Evolutionary conservation across 1,140 invertebrate genomes (phyloP), one percentile per base, ranked within the genome.

Genomic region (Macrosteles quadrilineatus): DNA sequence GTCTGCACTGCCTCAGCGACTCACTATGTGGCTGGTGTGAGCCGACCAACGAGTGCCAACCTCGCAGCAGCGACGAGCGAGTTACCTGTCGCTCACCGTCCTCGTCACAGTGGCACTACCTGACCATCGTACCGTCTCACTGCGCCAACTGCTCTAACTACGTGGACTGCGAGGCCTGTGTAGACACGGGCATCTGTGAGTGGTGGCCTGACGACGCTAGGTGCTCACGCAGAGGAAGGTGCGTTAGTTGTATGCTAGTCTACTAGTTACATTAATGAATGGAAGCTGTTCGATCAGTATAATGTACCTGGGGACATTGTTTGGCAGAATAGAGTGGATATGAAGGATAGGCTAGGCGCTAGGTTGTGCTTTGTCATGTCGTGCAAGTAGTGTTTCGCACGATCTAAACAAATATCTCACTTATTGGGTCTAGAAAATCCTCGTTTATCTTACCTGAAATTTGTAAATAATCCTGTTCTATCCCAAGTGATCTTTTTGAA

Each of bases 1-100:
- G 96, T 77, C 79, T 96, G 4, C 86, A 93, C 57, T 98, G 96
- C 78, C 80, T 97, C 23, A 91, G 90, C 0, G 96, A 98, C 81
- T 88, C 91, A 0, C 85, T 88, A 11, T 98, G 96, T 78, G 93
- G 93, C 0, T 98, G 96, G 96, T 97, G 94, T 77, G 87, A 92
- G 21, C 76, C 90, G 6, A 91, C 84, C 0, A 81, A 84, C 30
- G 82, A 83, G 27, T 92, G 90, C 77, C 82, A 91, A 23, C 79
- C 85, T 3, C 83, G 88, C 19, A 80, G 82, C 1, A 77, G 84
- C 0, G 87, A 91, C 73, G 91, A 93, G 79, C 21, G 25, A 25
- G 17, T 21, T 17, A 43, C 25, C 25, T 69, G 68, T 40, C 55
- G 3, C 25, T 29, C 40, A 25, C 11, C 23, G 21, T 50, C 21